Evolutionary conservation across 1,140 invertebrate species (phyloP).

Genomic region (Anagrus nilaparvatae): DNA sequence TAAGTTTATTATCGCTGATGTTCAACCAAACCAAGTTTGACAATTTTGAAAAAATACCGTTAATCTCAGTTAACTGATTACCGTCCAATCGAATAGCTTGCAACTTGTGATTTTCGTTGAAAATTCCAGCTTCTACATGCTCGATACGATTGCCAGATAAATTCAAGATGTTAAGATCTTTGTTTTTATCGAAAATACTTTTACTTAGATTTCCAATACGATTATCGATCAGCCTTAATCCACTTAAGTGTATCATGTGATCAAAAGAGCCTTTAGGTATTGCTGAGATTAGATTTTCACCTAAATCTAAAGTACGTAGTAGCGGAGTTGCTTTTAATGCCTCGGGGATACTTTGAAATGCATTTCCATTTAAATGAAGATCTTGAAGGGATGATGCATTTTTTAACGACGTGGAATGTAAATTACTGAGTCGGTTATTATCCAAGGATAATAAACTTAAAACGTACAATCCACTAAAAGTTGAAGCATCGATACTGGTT

Average conservation of each 20-base stretch:
- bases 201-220: slow-evolving; percentile 75
- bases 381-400: slow-evolving; percentile 79
- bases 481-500: slow-evolving; percentile 62
- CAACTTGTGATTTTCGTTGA: slow-evolving; percentile 73
- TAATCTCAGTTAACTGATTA: slow-evolving; percentile 77
- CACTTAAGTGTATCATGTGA: slow-evolving; percentile 68
- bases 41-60: slow-evolving; percentile 73
- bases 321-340: slow-evolving; percentile 70
- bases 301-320: slow-evolving; percentile 77
- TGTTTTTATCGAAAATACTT: slow-evolving; percentile 74
- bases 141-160: slow-evolving; percentile 79
- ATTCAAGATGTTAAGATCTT: slow-evolving; percentile 76
- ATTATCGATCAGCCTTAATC: slow-evolving; percentile 77
- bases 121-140: slow-evolving; percentile 72
- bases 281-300: slow-evolving; percentile 77
- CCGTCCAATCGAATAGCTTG: slow-evolving; percentile 80
- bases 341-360: slow-evolving; percentile 69
- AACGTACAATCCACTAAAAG: slow-evolving; percentile 66
- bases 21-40: slow-evolving; percentile 85
- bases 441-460: slow-evolving; percentile 72
- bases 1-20: slow-evolving; percentile 80
- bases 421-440: slow-evolving; percentile 67
- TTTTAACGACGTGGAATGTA: slow-evolving; percentile 69
- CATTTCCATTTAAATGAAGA: slow-evolving; percentile 81
- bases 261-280: slow-evolving; percentile 75